These are phyloP conservation scores for Pelochelys cantorii DNA, from an alignment of 2,797 vertebrate species.

Conservation along the genomic window DNA sequence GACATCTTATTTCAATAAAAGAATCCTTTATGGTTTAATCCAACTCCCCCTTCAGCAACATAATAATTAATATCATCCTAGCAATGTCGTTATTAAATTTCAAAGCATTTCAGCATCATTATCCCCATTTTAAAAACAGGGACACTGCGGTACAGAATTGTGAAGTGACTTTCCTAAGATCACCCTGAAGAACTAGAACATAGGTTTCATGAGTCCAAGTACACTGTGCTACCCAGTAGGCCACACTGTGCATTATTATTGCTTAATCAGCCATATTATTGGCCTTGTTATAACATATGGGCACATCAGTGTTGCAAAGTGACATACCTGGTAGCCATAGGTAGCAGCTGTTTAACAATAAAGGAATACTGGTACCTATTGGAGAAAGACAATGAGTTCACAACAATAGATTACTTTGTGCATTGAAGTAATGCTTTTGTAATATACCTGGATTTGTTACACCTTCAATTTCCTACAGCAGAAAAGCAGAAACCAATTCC, in stretches of 20 bases:
- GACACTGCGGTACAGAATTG: background rate
- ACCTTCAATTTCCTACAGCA: background rate
- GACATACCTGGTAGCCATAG: background rate
- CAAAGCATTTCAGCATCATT: background rate
- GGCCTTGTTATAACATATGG: background rate
- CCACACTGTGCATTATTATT: background rate
- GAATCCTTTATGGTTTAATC: background rate
- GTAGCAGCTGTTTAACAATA: background rate
- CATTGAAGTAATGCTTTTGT: background rate
- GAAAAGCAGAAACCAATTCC: slow-evolving; percentile 6
- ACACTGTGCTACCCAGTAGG: background rate
- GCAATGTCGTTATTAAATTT: background rate
- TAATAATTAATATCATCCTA: background rate
- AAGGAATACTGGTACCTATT: background rate
- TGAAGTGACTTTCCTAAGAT: background rate
- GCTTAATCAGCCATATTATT: fast-evolving
- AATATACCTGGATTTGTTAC: background rate
- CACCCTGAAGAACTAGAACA: background rate
- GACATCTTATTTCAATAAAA: background rate
- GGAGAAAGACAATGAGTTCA: slow-evolving; percentile 13
- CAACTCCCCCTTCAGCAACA: background rate
- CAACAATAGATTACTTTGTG: background rate
- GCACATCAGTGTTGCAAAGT: background rate
- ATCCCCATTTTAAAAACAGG: background rate
- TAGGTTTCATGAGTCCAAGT: background rate